Conservation (phyloP, 2,113 vertebrate species). For the Ranitomeya variabilis region DNA sequence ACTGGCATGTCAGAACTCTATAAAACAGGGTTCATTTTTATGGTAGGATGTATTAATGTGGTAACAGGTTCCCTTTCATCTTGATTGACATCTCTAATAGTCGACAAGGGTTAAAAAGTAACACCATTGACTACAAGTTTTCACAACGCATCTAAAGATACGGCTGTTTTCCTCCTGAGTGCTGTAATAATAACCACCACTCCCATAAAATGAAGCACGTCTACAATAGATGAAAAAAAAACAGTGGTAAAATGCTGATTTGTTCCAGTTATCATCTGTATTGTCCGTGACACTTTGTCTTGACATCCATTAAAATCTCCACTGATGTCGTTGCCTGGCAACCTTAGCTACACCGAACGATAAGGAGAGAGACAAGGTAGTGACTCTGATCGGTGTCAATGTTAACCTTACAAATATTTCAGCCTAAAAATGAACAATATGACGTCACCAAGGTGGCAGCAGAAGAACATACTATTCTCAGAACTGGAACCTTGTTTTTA, state of each 20-base stretch:
- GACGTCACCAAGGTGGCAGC: conserved; percentile 30
- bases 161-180: neutral
- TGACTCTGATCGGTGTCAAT: conserved; percentile 33
- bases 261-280: conserved; percentile 4
- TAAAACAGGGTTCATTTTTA: no score
- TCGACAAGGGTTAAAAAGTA: neutral
- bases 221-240: neutral
- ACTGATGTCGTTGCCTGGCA: conserved; percentile 47
- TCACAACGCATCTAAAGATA: neutral
- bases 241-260: conserved; percentile 17
- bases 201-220: neutral
- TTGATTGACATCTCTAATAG: neutral
- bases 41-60: no score
- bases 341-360: conserved; percentile 30
- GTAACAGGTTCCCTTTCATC: neutral
- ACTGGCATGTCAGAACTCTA: no score
- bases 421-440: neutral
- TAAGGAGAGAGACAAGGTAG: neutral
- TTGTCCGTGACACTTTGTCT: conserved; percentile 39
- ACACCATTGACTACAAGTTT: neutral
- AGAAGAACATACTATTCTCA: neutral
- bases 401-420: conserved; percentile 11
- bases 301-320: conserved; percentile 33
- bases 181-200: neutral
- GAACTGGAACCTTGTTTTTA: neutral